Base-by-base conservation (phyloP, 1,140 invertebrate genomes). In the Orius insidiosus region DNA sequence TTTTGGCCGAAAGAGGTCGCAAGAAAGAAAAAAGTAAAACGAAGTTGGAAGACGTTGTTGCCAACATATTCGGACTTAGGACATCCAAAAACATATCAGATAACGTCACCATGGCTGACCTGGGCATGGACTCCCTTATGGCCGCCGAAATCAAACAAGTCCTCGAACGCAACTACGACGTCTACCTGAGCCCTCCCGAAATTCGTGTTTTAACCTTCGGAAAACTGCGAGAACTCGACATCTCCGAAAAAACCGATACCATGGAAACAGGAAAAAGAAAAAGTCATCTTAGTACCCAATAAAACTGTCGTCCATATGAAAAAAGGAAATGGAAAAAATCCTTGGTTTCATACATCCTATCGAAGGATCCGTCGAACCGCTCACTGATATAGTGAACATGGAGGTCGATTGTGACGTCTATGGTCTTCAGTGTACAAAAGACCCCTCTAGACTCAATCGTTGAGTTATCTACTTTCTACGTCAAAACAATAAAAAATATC, bases 121-220 rank as follows among this genome's bases (percentile, higher is more conserved):
- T 98, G 5, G 93, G 94, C 39, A 87, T 98, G 76, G 94, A 98
- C 58, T 96, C 90, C 0, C 65, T 98, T 30, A 97, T 98, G 93
- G 89, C 88, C 45, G 88, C 94, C 0, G 94, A 98, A 68, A 90
- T 98, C 49, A 96, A 96, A 64, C 92, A 97, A 60, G 89, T 84
- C 0, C 63, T 98, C 5, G 92, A 98, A 61, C 72, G 89, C 43
- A 86, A 87, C 53, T 93, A 83, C 63, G 88, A 95, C 62, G 59
- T 95, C 19, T 73, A 85, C 0, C 61, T 96, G 11, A 80, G 82
- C 33, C 78, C 87, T 35, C 78, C 83, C 57, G 89, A 96, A 61
- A 92, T 98, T 55, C 74, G 92, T 45, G 66, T 63, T 15, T 63
- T 92, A 1, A 88, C 80, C 0, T 78, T 90, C 46, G 72, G 65